phyloP scores from a whole-genome alignment of 2,888 invertebrate genomes.

The Drosophila nr. fundita region DNA sequence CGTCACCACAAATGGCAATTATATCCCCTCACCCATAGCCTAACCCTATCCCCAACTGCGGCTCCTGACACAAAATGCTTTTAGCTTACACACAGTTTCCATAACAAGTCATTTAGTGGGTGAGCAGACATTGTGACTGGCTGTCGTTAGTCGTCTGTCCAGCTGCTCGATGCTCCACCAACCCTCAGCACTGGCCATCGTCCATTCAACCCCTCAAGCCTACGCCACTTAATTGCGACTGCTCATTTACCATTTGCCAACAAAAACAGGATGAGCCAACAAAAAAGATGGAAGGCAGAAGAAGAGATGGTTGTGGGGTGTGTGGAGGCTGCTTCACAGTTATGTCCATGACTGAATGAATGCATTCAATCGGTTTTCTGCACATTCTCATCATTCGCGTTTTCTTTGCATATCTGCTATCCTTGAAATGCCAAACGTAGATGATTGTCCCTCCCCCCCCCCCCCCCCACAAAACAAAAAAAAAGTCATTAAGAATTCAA shows the following conservation, averaged over 20 bases:
- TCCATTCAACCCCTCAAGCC: conserved; percentile 40
- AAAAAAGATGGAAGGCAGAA: conserved; percentile 5
- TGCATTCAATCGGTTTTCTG: conserved; percentile 17
- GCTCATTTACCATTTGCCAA: conserved; percentile 72
- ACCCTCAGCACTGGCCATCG: background rate
- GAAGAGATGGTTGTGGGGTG: background rate
- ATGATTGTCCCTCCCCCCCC: conserved; percentile 9
- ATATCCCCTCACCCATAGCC: too few relatives aligned
- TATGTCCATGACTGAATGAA: background rate
- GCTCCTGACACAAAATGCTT: background rate
- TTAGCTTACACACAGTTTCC: conserved; percentile 41
- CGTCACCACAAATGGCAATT: conserved; percentile 56
- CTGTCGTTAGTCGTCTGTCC: conserved; percentile 64
- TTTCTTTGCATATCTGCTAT: conserved; percentile 36
- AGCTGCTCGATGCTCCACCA: background rate
- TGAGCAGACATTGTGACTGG: conserved; percentile 26
- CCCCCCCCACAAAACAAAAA: too few relatives aligned
- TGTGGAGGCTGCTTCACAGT: conserved; percentile 4
- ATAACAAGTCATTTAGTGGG: conserved; percentile 42
- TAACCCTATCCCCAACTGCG: background rate
- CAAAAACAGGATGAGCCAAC: conserved; percentile 57
- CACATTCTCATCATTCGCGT: conserved; percentile 9
- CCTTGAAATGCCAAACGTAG: conserved; percentile 19
- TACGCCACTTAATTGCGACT: conserved; percentile 68
- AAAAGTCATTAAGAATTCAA: conserved; percentile 32